A percentile compares a stretch with the other conserved stretches of the same genome.
phyloP scores from a whole-genome alignment of 1,140 invertebrate species.

The Paraescarpia echinospica region DNA sequence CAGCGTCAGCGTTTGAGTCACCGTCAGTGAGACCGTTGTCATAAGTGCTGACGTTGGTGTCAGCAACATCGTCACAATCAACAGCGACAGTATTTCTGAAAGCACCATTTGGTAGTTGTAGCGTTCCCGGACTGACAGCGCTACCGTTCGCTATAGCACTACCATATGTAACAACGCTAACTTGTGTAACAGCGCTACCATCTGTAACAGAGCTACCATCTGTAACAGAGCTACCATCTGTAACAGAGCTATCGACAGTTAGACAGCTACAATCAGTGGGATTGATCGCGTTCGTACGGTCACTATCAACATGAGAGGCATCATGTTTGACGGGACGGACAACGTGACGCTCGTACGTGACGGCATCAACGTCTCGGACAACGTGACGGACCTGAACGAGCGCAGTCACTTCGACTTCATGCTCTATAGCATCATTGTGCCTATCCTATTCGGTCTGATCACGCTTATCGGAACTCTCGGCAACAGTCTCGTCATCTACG shows the following conservation, averaged over 20 bases:
- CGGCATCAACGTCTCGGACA: not conserved
- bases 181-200: no score
- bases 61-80: no score
- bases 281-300: not conserved
- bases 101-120: no score
- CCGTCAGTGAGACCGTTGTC: no score
- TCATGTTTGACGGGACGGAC: not conserved
- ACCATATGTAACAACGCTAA: no score
- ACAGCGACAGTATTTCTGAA: no score
- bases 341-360: not conserved
- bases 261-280: not conserved
- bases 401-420: conserved; percentile 17
- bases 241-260: not conserved
- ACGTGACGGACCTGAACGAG: not conserved
- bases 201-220: no score
- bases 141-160: no score
- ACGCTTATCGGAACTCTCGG: conserved; percentile 59
- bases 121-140: not conserved
- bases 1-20: no score
- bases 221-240: not conserved
- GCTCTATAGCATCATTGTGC: conserved; percentile 19
- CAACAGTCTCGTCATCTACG: conserved; percentile 61
- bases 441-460: conserved; percentile 30
- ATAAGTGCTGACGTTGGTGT: no score
- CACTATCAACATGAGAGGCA: not conserved